Evolutionary conservation across 2,888 invertebrate genomes (phyloP), one percentile per base, ranked within the genome.

Genomic region (Arrhopalites spinosus): DNA sequence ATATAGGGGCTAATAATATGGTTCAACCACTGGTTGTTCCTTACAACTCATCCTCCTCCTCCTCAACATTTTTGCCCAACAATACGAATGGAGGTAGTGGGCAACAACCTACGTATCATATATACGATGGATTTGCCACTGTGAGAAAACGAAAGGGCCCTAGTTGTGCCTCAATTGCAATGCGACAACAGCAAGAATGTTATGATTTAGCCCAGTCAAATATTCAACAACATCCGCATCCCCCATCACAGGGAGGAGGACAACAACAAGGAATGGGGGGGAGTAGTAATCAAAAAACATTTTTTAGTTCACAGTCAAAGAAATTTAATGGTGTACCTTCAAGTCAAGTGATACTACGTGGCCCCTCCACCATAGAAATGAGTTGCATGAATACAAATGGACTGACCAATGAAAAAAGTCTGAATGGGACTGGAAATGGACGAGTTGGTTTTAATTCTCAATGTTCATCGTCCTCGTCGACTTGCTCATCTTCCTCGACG

Each of bases 91-190:
- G 63, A 3, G 11, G 5, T 36, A 36, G 11, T 36, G 36, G n/a
- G 53, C n/a, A 69, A 20, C 53, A 69, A 61, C 27, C 56, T 23
- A 1, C 45, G 3, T 72, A 72, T 68, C 81, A 79, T 69, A 78
- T 94, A 71, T 91, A 93, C 86, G 94, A 94, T 86, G 94, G 94
- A 74, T 94, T 93, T 86, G 94, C 94, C 71, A 94, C 94, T n/a
- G 92, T 94, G 17, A 82, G 85, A 70, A 83, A 83, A 69, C 72
- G 82, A 23, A 81, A 81, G 67, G 81, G 82, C 11, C 81, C 81
- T 15, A 81, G 79, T 73, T 78, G 81, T 59, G 80, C 81, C 15
- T 79, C 81, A 3, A 79, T 81, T 73, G 81, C 79, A 15, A 73
- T 78, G 66, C 23, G 79, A 66, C 79, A 80, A 63, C 78, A 81